Base-by-base conservation (phyloP, 2,888 invertebrate genomes). In the Atethmia centrago region DNA sequence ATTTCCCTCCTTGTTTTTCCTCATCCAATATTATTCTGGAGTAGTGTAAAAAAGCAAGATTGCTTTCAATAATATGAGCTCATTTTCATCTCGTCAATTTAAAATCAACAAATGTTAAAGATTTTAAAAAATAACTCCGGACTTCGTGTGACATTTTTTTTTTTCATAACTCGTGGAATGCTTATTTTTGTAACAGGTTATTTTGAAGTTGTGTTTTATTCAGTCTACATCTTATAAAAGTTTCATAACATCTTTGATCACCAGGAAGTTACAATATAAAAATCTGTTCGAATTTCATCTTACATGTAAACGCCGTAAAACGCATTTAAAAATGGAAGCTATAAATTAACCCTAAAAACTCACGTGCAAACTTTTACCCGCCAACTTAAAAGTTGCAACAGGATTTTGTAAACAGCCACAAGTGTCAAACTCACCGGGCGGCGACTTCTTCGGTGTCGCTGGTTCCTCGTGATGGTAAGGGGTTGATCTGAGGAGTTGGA, bases 381-480 rank as follows among this genome's bases (percentile, higher is more conserved):
- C 89, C 85, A 75, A 86, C 55, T n/a, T 49, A 53, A 85, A 89
- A 89, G 80, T 89, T 87, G 74, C 74, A 78, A 64, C 58, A 61
- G 78, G 71, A 83, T 71, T 81, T 80, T 53, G 55, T 47, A 64
- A 73, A 76, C 77, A 74, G 59, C 69, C 81, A 78, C 74, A 75
- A 78, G 73, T 82, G 71, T 83, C 63, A 84, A 82, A 92, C 93
- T 93, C 77, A 95, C 94, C 95, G 76, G 90, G 87, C 19, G 93
- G 93, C 25, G 93, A 89, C 86, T 95, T 94, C 74, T 92, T 86
- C 61, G 95, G 95, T 61, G 94, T 93, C 56, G 89, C 90, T 0
- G 92, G 92, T 68, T 91, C 90, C 71, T 90, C 89, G 85, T 90
- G 90, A 68, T 88, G 90, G 72, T 92, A 89, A 42, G 82, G 82